Evolutionary conservation across 1,140 invertebrate genomes (phyloP).

Genomic region (Asobara japonica): DNA sequence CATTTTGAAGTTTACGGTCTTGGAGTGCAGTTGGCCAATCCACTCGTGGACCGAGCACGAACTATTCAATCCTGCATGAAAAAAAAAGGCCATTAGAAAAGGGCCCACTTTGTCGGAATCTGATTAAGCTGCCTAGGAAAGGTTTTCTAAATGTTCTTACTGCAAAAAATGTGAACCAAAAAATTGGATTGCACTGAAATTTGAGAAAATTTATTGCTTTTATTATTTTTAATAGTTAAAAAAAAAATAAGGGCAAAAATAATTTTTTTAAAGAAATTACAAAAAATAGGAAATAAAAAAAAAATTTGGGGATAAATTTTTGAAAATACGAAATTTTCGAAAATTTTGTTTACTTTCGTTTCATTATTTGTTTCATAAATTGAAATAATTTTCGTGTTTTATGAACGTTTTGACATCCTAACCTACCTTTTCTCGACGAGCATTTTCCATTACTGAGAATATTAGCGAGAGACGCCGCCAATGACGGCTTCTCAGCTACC

Average conservation of each 20-base stretch:
- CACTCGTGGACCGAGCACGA: slow-evolving; percentile 96
- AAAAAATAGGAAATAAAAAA: too few species aligned
- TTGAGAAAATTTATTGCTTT: too few species aligned
- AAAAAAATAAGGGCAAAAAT: too few species aligned
- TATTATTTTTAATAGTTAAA: too few species aligned
- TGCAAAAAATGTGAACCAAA: too few species aligned
- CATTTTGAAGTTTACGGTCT: slow-evolving; percentile 88
- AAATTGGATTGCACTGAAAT: too few species aligned
- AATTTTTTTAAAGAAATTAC: too few species aligned
- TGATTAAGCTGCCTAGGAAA: too few species aligned
- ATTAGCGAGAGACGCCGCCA: slow-evolving; percentile 93
- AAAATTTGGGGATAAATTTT: too few species aligned
- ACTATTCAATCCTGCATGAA: slow-evolving; percentile 79
- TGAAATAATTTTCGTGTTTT: background rate
- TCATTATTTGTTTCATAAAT: background rate
- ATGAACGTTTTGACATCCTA: slow-evolving; percentile 36
- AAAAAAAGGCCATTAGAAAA: slow-evolving; percentile 31
- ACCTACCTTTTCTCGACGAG: slow-evolving; percentile 85
- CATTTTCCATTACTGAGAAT: slow-evolving; percentile 92
- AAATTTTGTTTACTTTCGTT: background rate
- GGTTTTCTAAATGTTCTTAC: too few species aligned
- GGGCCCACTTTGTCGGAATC: too few species aligned
- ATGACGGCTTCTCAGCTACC: slow-evolving; percentile 99
- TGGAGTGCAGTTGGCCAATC: slow-evolving; percentile 81
- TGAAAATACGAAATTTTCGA: too few species aligned